Evolutionary conservation across 2,888 invertebrate genomes (phyloP).

Genomic region (Arctia plantaginis): DNA sequence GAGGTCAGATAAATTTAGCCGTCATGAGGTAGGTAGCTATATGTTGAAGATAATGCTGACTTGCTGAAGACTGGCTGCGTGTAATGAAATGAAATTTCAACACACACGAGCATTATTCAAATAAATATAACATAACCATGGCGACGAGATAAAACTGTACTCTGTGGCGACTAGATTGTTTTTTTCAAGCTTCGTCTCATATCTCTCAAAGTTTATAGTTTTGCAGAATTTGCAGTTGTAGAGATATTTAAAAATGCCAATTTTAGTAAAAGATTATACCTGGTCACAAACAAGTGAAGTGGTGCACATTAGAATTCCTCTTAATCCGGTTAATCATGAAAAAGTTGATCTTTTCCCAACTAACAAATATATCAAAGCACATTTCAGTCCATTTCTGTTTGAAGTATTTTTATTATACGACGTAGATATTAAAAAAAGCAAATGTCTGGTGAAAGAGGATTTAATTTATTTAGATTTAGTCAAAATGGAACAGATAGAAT

Average conservation of each 20-base stretch:
- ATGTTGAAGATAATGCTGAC: neutral
- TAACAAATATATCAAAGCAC: slow-evolving; percentile 90
- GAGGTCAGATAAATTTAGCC: slow-evolving; percentile 6
- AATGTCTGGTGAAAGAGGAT: slow-evolving; percentile 88
- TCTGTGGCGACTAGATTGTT: slow-evolving; percentile 34
- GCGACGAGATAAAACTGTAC: no score
- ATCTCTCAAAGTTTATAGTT: neutral
- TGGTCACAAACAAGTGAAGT: slow-evolving; percentile 90
- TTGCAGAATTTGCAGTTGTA: neutral
- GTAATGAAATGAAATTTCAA: slow-evolving; percentile 16
- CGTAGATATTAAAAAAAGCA: slow-evolving; percentile 88
- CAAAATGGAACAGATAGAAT: slow-evolving; percentile 85
- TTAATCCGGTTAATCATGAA: slow-evolving; percentile 87
- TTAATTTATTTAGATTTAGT: slow-evolving; percentile 89
- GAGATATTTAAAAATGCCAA: slow-evolving; percentile 85
- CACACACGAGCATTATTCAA: slow-evolving; percentile 25
- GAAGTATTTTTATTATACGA: slow-evolving; percentile 89
- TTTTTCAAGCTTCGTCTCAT: slow-evolving; percentile 5
- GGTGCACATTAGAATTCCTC: slow-evolving; percentile 88
- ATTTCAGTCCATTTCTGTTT: slow-evolving; percentile 90
- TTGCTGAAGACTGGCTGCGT: neutral
- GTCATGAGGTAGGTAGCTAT: neutral
- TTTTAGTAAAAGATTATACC: slow-evolving; percentile 90
- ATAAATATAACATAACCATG: slow-evolving; percentile 37
- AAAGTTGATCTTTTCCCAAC: slow-evolving; percentile 90